phyloP scores from a whole-genome alignment of 2,888 invertebrate genomes.

The Endotricha flammealis region DNA sequence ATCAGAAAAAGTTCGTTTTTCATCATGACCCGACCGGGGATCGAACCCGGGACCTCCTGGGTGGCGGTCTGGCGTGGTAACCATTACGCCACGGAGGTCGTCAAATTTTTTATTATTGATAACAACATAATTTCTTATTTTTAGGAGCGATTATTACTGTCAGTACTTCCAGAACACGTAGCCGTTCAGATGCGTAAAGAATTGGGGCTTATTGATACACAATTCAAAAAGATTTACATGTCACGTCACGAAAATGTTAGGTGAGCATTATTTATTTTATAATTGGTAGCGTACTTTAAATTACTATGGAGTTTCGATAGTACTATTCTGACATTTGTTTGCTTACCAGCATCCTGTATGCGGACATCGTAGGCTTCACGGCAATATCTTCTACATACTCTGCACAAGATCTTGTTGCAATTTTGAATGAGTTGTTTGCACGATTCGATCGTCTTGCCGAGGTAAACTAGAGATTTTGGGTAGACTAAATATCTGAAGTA shows the following conservation, averaged over 20 bases:
- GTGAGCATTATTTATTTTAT: slow-evolving; percentile 77
- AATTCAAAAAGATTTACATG: slow-evolving; percentile 99
- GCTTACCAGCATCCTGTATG: slow-evolving; percentile 94
- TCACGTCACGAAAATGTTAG: slow-evolving; percentile 97
- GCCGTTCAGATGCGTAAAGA: slow-evolving; percentile 98
- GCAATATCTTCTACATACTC: slow-evolving; percentile 97
- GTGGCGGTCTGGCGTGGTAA: no score
- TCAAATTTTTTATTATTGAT: no score
- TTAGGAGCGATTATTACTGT: slow-evolving; percentile 93
- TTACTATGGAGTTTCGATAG: no score
- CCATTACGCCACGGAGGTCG: no score
- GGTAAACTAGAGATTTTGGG: slow-evolving; percentile 61
- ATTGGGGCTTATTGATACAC: slow-evolving; percentile 92
- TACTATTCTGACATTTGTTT: no score
- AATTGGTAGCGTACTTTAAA: no score
- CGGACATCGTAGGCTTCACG: slow-evolving; percentile 98
- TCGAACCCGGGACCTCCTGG: no score
- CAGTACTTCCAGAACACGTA: slow-evolving; percentile 96
- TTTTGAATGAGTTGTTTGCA: slow-evolving; percentile 96
- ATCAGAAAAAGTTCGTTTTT: no score
- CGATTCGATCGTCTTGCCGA: slow-evolving; percentile 94
- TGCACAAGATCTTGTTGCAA: slow-evolving; percentile 96
- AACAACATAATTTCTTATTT: slow-evolving; percentile 18
- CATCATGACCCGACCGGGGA: no score
- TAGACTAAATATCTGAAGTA: no score